These are phyloP conservation scores for Chrysodeixis includens DNA, from an alignment of 2,888 invertebrate genomes.

Conservation along the genomic window DNA sequence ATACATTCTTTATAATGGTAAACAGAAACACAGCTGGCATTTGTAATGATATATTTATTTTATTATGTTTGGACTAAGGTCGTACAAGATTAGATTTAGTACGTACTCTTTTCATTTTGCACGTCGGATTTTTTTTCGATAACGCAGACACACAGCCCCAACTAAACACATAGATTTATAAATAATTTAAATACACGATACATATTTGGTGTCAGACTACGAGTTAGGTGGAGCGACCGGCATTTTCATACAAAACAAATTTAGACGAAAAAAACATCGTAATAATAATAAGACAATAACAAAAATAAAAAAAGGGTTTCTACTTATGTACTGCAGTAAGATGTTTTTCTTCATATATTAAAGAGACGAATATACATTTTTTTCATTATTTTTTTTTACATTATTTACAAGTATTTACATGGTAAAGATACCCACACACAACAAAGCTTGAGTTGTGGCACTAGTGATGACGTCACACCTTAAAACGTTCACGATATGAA, in stretches of 20 bases:
- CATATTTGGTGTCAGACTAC: slow-evolving; percentile 72
- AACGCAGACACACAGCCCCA: slow-evolving; percentile 41
- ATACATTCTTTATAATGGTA: too few relatives aligned
- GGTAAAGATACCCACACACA: slow-evolving; percentile 68
- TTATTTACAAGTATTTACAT: slow-evolving; percentile 79
- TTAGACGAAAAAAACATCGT: slow-evolving; percentile 58
- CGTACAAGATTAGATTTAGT: too few relatives aligned
- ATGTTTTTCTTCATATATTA: slow-evolving; percentile 68
- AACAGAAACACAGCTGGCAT: too few relatives aligned
- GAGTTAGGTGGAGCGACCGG: slow-evolving; percentile 70
- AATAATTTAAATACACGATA: slow-evolving; percentile 63
- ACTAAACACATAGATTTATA: slow-evolving; percentile 58
- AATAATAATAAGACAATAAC: slow-evolving; percentile 58
- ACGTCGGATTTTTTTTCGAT: too few relatives aligned
- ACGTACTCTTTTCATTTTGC: too few relatives aligned
- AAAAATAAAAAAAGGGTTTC: slow-evolving; percentile 74
- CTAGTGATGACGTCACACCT: slow-evolving; percentile 21
- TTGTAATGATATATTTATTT: too few relatives aligned
- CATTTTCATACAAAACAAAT: slow-evolving; percentile 62
- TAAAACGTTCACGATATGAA: too few relatives aligned
- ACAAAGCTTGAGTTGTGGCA: slow-evolving; percentile 61
- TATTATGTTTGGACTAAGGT: too few relatives aligned
- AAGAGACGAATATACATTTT: slow-evolving; percentile 77
- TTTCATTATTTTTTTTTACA: slow-evolving; percentile 75
- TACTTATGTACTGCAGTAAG: slow-evolving; percentile 69